Evolutionary conservation across 2,888 invertebrate species (phyloP).

Genomic region (Phasia obesa): DNA sequence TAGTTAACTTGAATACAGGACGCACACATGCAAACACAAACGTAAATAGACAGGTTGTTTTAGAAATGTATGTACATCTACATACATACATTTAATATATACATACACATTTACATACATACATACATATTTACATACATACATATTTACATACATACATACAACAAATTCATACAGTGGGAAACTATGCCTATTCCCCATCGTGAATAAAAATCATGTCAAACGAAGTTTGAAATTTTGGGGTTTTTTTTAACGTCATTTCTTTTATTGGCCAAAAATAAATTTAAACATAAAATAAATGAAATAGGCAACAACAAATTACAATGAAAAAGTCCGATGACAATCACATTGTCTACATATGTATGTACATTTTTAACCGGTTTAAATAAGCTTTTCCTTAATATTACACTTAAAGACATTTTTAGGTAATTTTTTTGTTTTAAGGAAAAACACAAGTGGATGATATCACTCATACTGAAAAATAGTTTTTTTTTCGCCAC

Average conservation of each 20-base stretch:
- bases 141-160: too few relatives aligned
- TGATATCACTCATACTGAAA: too few relatives aligned
- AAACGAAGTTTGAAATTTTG: conserved; percentile 52
- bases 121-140: too few relatives aligned
- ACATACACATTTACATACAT: too few relatives aligned
- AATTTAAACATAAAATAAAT: conserved; percentile 39
- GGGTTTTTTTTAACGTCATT: conserved; percentile 49
- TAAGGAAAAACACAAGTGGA: too few relatives aligned
- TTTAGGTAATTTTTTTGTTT: too few relatives aligned
- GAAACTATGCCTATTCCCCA: conserved; percentile 19
- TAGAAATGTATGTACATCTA: background rate
- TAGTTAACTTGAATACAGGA: conserved; percentile 10
- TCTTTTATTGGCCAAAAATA: conserved; percentile 46
- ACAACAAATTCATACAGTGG: background rate
- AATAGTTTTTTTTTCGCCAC: too few relatives aligned
- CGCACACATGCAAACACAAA: background rate
- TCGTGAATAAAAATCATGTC: conserved; percentile 36
- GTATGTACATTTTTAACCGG: conserved; percentile 60
- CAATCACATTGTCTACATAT: conserved; percentile 36
- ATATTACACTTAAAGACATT: conserved; percentile 52
- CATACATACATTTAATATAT: too few relatives aligned
- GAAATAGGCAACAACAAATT: conserved; percentile 28
- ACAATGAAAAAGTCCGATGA: conserved; percentile 37
- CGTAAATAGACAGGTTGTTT: background rate
- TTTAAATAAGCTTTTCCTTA: conserved; percentile 67